These are phyloP conservation scores for Ambastaia sidthimunki DNA, from an alignment of 2,797 vertebrate species.

Conservation along the genomic window DNA sequence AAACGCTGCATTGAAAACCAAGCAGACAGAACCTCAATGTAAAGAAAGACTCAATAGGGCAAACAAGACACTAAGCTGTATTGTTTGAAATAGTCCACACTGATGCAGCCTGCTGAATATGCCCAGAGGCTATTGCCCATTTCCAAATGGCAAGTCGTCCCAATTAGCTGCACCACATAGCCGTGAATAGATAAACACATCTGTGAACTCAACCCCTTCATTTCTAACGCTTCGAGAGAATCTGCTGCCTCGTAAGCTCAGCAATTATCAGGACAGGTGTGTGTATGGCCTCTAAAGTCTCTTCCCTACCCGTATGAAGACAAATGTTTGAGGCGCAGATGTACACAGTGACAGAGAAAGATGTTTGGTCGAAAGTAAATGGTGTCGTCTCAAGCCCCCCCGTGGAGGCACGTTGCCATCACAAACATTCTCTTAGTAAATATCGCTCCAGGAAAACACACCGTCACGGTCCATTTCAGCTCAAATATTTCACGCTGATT, in stretches of 20 bases:
- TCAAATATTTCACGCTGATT: constrained; percentile 48
- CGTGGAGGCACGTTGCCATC: constrained; percentile 59
- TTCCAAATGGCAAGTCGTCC: constrained; percentile 58
- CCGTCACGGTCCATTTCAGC: constrained; percentile 35
- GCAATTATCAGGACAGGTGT: constrained; percentile 32
- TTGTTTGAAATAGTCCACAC: constrained; percentile 28
- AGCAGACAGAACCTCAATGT: constrained; percentile 13
- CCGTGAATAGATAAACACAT: constrained; percentile 53
- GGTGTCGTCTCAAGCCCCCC: constrained; percentile 51
- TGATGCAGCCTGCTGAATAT: constrained; percentile 32
- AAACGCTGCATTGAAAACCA: not conserved
- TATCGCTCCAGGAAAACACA: constrained; percentile 31
- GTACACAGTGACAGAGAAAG: constrained; percentile 40
- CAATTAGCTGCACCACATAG: constrained; percentile 55
- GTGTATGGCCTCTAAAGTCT: constrained; percentile 32
- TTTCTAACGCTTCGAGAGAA: constrained; percentile 14
- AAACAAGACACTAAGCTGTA: not conserved
- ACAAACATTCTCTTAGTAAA: constrained; percentile 52
- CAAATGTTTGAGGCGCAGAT: constrained; percentile 16
- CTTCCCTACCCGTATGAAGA: constrained; percentile 15
- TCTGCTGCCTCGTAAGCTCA: constrained; percentile 15
- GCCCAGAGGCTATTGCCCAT: constrained; percentile 55
- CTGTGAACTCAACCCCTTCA: constrained; percentile 26
- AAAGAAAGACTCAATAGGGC: constrained; percentile 26
- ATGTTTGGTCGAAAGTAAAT: constrained; percentile 47